Evolutionary conservation across 2,113 vertebrate genomes (phyloP).

Genomic region (Nipponia nippon): DNA sequence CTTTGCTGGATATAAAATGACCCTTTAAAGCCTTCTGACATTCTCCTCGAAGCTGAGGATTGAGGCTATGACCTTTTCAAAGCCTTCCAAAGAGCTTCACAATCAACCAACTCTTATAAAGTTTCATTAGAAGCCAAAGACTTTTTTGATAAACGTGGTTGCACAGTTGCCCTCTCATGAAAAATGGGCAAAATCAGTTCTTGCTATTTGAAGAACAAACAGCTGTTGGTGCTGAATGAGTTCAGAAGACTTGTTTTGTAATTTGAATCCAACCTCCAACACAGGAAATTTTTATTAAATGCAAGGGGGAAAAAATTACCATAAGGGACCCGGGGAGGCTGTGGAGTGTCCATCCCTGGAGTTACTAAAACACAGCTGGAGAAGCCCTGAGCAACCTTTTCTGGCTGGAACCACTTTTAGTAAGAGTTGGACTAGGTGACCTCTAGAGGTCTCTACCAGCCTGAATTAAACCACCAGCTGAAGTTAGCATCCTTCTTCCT

Average conservation of each 20-base stretch:
- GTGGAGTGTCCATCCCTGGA: neutral
- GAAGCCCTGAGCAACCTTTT: neutral
- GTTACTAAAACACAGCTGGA: neutral
- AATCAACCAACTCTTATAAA: neutral
- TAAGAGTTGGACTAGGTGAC: neutral
- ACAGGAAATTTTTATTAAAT: neutral
- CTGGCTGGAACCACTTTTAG: neutral
- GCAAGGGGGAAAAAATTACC: fast-evolving
- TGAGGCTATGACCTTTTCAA: constrained; percentile 63
- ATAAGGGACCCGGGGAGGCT: neutral
- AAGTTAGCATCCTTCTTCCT: neutral
- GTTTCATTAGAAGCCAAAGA: constrained; percentile 35
- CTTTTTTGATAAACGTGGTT: neutral
- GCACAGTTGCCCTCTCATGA: neutral
- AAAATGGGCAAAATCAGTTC: neutral
- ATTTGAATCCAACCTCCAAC: neutral
- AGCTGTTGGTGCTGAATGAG: neutral
- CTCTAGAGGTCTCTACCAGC: neutral
- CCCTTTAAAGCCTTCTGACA: constrained; percentile 59
- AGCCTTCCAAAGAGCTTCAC: constrained; percentile 39
- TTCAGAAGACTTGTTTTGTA: neutral
- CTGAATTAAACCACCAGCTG: neutral
- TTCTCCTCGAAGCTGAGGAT: constrained; percentile 47
- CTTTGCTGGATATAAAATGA: constrained; percentile 54
- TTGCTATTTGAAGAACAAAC: neutral